Percentiles rank a stretch among this genome's conserved stretches.
Evolutionary conservation across 2,797 vertebrate genomes (phyloP).

Genomic region (Agapornis canus): DNA sequence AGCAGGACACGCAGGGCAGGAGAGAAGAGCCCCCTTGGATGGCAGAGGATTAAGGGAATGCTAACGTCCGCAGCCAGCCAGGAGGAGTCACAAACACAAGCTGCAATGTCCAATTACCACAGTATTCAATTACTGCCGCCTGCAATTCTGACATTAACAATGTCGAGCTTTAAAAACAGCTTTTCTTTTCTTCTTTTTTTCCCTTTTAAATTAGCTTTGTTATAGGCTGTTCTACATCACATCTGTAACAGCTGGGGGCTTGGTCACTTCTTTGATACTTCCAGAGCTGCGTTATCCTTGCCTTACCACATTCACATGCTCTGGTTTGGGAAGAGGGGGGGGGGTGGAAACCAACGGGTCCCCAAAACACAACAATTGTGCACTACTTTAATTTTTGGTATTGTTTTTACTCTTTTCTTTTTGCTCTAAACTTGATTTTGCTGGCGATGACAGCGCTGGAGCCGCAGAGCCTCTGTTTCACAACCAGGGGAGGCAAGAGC

Average conservation of each 20-base stretch:
- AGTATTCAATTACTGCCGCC: background rate
- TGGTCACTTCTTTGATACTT: background rate
- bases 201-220: background rate
- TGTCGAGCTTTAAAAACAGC: background rate
- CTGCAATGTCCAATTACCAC: background rate
- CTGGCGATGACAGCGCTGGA: slow-evolving; percentile 7
- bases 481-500: background rate
- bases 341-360: background rate
- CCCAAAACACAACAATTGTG: background rate
- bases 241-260: background rate
- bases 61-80: background rate
- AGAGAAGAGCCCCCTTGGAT: slow-evolving; percentile 1
- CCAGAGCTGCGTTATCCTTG: background rate
- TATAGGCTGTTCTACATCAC: background rate
- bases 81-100: slow-evolving; percentile 26
- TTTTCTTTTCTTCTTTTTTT: background rate
- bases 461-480: background rate
- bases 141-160: background rate
- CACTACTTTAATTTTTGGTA: background rate
- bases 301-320: background rate
- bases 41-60: slow-evolving; percentile 40
- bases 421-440: background rate
- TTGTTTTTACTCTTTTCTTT: background rate
- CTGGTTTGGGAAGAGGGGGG: background rate
- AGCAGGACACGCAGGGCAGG: background rate